These are phyloP conservation scores for Danio jaintianensis DNA, from an alignment of 2,797 vertebrate genomes.

Conservation along the genomic window DNA sequence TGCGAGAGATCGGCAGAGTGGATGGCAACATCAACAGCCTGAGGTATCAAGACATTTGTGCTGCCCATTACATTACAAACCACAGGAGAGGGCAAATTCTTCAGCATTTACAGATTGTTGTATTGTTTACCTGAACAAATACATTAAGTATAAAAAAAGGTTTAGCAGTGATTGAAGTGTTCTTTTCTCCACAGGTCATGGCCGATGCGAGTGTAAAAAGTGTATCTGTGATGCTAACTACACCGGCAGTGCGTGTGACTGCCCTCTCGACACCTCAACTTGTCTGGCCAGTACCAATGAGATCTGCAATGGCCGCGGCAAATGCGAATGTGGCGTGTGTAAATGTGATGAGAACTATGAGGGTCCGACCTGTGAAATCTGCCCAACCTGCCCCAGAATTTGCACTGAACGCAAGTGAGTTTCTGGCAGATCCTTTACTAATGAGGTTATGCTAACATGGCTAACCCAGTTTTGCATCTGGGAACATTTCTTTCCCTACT, in stretches of 20 bases:
- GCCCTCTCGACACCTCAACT: constrained; percentile 82
- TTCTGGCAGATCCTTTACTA: neutral
- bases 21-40: too few relatives aligned
- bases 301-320: constrained; percentile 89
- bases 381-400: constrained; percentile 90
- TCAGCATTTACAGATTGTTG: too few relatives aligned
- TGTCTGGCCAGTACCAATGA: constrained; percentile 87
- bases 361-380: constrained; percentile 91
- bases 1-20: too few relatives aligned
- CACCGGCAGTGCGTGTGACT: constrained; percentile 91
- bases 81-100: too few relatives aligned
- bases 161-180: neutral
- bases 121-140: too few relatives aligned
- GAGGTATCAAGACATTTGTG: too few relatives aligned
- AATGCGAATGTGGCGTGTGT: constrained; percentile 89
- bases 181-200: constrained; percentile 79
- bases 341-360: constrained; percentile 91
- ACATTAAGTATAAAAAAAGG: too few relatives aligned
- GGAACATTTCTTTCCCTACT: neutral
- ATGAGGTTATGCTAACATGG: neutral
- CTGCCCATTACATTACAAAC: too few relatives aligned
- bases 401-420: constrained; percentile 93
- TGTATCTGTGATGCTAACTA: constrained; percentile 90
- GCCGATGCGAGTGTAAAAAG: constrained; percentile 88
- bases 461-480: neutral